Percentiles rank a stretch among this genome's conserved stretches.
These are phyloP conservation scores for Microcebus murinus DNA, from an alignment of 2,113 vertebrate species.

Conservation along the genomic window DNA sequence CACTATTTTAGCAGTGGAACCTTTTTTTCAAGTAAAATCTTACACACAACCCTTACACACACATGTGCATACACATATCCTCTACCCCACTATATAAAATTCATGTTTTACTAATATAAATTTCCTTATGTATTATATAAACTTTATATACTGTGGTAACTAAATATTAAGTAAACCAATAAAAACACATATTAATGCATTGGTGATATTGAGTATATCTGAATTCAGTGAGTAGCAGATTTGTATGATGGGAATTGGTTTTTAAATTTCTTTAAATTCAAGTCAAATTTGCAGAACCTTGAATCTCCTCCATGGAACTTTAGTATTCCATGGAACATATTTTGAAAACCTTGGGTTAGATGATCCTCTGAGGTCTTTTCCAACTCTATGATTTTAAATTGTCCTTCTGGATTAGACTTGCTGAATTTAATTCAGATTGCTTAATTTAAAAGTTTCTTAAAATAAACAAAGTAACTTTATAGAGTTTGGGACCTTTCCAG, in stretches of 20 bases:
- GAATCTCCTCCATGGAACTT: not conserved
- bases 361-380: conserved; percentile 5
- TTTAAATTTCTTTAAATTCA: not conserved
- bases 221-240: conserved; percentile 40
- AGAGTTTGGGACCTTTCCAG: conserved; percentile 46
- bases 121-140: conserved; percentile 23
- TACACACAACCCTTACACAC: not conserved
- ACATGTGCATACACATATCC: not conserved
- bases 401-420: conserved; percentile 37
- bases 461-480: conserved; percentile 28
- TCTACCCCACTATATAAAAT: not conserved
- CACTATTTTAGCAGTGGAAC: conserved; percentile 1
- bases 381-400: conserved; percentile 23
- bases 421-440: conserved; percentile 44
- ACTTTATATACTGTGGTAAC: not conserved
- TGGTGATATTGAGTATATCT: not conserved
- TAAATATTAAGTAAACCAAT: conserved; percentile 42
- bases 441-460: conserved; percentile 58
- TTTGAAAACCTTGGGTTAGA: conserved; percentile 23
- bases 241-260: not conserved
- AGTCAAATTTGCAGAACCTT: conserved; percentile 30
- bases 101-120: conserved; percentile 36
- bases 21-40: conserved; percentile 28
- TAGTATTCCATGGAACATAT: not conserved
- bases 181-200: not conserved